phyloP scores from a whole-genome alignment of 2,888 invertebrate genomes.

The Nephrotoma appendiculata region DNA sequence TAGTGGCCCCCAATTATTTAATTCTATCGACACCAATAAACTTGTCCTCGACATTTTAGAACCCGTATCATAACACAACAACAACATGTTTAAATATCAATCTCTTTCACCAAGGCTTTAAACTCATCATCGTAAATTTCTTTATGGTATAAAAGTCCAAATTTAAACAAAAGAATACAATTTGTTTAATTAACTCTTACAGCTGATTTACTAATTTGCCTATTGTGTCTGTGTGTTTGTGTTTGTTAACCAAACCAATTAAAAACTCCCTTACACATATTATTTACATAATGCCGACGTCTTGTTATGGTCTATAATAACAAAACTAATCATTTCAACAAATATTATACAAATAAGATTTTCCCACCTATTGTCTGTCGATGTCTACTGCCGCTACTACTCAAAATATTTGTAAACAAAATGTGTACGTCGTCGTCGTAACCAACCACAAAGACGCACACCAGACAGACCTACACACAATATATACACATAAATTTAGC shows the following conservation, averaged over 20 bases:
- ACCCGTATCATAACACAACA: neutral
- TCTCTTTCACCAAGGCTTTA: neutral
- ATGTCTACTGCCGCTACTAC: neutral
- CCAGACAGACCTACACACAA: neutral
- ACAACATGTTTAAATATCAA: neutral
- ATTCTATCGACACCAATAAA: neutral
- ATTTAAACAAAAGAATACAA: neutral
- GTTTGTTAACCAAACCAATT: neutral
- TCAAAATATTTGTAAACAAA: neutral
- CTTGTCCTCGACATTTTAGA: neutral
- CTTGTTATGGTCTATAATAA: neutral
- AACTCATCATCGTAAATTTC: neutral
- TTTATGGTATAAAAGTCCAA: neutral
- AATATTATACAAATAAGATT: neutral
- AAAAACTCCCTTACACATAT: neutral
- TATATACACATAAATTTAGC: too few relatives aligned
- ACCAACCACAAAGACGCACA: neutral
- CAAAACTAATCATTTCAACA: neutral
- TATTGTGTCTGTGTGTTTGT: neutral
- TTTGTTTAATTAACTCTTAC: neutral
- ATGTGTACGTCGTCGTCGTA: neutral
- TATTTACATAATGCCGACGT: neutral
- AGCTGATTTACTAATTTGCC: neutral
- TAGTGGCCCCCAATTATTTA: too few relatives aligned
- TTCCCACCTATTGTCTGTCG: neutral